Evolutionary conservation across 2,797 vertebrate genomes (phyloP).

Genomic region (Notamacropus eugenii): DNA sequence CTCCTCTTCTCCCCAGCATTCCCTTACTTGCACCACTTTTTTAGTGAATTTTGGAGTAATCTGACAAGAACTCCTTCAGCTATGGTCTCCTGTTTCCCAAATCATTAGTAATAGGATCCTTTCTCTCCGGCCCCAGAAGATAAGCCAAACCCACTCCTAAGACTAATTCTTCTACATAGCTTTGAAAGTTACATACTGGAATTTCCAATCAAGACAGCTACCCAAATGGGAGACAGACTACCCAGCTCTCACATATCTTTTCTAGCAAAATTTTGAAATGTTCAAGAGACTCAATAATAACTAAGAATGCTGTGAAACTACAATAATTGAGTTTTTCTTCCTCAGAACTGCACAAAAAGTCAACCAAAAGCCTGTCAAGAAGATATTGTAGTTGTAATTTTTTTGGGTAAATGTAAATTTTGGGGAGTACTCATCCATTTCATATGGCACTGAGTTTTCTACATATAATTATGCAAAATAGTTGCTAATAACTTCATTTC

Average conservation of each 20-base stretch:
- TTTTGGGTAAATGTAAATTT: background rate
- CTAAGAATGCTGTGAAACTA: background rate
- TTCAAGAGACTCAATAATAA: background rate
- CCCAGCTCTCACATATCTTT: background rate
- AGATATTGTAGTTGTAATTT: background rate
- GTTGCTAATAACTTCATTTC: background rate
- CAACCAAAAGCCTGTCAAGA: background rate
- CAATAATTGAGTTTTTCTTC: background rate
- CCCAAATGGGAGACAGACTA: background rate
- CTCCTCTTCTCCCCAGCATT: background rate
- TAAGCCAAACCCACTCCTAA: background rate
- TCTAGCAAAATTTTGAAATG: background rate
- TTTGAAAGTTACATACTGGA: background rate
- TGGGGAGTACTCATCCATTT: background rate
- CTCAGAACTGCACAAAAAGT: background rate
- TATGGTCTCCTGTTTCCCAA: background rate
- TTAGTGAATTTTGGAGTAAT: background rate
- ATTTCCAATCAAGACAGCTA: background rate
- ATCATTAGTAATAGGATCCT: background rate
- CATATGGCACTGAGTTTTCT: background rate
- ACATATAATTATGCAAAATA: background rate
- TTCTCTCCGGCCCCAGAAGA: background rate
- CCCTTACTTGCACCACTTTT: background rate
- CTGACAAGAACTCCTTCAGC: background rate
- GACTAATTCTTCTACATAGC: background rate